These are phyloP conservation scores for Dendronephthya gigantea DNA, from an alignment of 64 coral and sea anemone species.

Conservation along the genomic window DNA sequence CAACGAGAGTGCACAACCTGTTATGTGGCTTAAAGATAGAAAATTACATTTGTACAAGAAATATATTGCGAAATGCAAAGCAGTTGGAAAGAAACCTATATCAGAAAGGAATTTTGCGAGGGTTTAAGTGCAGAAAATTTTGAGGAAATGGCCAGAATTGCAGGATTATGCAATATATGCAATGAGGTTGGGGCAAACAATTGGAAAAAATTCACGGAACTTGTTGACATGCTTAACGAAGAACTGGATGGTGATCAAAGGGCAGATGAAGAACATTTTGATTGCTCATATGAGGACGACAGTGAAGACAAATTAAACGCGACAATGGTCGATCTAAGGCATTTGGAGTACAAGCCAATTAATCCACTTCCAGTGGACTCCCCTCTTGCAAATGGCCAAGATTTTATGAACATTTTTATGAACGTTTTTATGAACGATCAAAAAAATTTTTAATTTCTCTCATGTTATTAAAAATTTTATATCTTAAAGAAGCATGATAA, in stretches of 20 bases:
- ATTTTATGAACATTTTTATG: too few species aligned
- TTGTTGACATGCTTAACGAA: neutral
- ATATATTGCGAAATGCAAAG: too few species aligned
- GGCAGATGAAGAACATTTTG: neutral
- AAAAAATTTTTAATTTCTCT: too few species aligned
- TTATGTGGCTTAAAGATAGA: conserved; percentile 39
- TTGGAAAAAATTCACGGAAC: conserved; percentile 25
- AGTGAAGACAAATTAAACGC: neutral
- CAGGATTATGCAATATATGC: conserved; percentile 37
- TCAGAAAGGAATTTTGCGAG: conserved; percentile 8
- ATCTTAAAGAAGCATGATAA: too few species aligned
- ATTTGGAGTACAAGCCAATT: neutral
- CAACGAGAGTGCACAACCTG: conserved; percentile 28
- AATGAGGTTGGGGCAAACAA: conserved; percentile 30
- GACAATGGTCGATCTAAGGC: neutral
- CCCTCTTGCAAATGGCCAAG: too few species aligned
- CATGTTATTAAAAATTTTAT: too few species aligned
- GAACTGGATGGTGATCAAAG: neutral
- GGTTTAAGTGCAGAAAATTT: conserved; percentile 41
- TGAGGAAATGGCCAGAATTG: conserved; percentile 33
- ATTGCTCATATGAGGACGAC: neutral
- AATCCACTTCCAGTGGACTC: neutral
- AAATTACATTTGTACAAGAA: conserved; percentile 23
- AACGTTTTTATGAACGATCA: too few species aligned
- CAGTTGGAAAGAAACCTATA: conserved; percentile 14